Conservation (phyloP, 2,888 invertebrate genomes). For the Pseudococcus jackbeardsleyi region DNA sequence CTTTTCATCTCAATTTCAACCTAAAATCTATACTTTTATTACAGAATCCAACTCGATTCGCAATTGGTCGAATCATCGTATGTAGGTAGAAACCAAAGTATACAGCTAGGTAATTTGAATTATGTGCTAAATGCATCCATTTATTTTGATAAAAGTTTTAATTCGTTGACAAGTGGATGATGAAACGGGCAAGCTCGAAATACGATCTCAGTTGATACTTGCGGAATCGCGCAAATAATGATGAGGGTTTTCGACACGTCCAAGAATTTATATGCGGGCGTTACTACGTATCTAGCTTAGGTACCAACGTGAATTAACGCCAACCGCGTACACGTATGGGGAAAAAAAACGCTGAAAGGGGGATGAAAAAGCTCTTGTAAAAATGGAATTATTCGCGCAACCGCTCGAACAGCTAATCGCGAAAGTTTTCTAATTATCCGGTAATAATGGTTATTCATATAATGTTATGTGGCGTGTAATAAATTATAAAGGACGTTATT, state of each 20-base stretch:
- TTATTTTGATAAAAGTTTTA: slow-evolving; percentile 12
- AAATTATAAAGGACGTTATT: slow-evolving; percentile 20
- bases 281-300: not conserved
- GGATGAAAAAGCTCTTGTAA: not conserved
- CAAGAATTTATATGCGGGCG: slow-evolving; percentile 4
- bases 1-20: too few relatives aligned
- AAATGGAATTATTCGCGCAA: not conserved
- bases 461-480: slow-evolving; percentile 36
- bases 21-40: too few relatives aligned
- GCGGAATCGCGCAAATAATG: not conserved
- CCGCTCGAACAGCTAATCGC: slow-evolving; percentile 30
- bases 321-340: not conserved
- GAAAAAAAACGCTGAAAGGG: not conserved
- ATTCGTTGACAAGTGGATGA: slow-evolving; percentile 10
- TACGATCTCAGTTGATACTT: not conserved
- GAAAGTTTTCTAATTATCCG: slow-evolving; percentile 47
- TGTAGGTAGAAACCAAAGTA: too few relatives aligned
- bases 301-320: not conserved
- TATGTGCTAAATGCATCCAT: not conserved
- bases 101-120: not conserved
- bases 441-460: slow-evolving; percentile 15
- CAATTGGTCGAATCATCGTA: too few relatives aligned
- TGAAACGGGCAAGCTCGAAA: not conserved
- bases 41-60: too few relatives aligned
- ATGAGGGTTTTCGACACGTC: slow-evolving; percentile 26